Percentiles rank a stretch among this genome's conserved stretches.
Conservation (phyloP, 2,113 vertebrate species). For the Myxocyprinus asiaticus region DNA sequence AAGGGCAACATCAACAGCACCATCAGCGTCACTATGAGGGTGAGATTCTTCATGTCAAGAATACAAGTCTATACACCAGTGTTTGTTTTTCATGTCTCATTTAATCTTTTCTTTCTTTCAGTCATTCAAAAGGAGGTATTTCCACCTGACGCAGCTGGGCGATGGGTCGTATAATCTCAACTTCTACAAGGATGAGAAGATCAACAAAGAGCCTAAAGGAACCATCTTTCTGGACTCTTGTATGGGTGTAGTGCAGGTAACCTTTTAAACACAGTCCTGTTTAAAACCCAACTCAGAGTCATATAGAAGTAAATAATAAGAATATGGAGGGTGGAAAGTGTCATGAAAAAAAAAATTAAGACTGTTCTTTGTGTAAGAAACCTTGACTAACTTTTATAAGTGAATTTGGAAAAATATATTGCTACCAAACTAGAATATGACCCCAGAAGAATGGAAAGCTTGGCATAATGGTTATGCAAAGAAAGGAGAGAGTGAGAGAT, state of each 20-base stretch:
- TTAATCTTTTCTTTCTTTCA: constrained; percentile 57
- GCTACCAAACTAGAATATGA: not conserved
- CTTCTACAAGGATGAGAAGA: constrained; percentile 99
- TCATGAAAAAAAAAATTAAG: too few species aligned
- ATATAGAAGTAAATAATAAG: too few species aligned
- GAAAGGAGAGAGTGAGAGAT: not conserved
- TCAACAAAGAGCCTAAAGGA: constrained; percentile 97
- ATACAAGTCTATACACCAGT: not conserved
- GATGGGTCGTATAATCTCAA: constrained; percentile 98
- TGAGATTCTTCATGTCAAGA: constrained; percentile 67
- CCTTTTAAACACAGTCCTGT: not conserved
- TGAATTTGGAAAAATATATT: too few species aligned
- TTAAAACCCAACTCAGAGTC: not conserved
- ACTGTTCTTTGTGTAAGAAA: too few species aligned
- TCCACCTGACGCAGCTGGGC: constrained; percentile 93
- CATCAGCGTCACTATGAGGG: constrained; percentile 98
- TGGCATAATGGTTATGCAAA: not conserved
- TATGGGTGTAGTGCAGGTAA: constrained; percentile 95
- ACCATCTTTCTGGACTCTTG: constrained; percentile 98
- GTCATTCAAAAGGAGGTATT: constrained; percentile 99
- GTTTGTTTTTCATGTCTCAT: not conserved
- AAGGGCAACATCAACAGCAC: constrained; percentile 99
- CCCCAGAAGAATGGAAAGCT: not conserved
- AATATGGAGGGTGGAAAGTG: too few species aligned
- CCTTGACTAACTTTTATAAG: too few species aligned